Evolutionary conservation across 1,140 invertebrate species (phyloP), one percentile per base, ranked within the genome.

Genomic region (Sycobia sp.): DNA sequence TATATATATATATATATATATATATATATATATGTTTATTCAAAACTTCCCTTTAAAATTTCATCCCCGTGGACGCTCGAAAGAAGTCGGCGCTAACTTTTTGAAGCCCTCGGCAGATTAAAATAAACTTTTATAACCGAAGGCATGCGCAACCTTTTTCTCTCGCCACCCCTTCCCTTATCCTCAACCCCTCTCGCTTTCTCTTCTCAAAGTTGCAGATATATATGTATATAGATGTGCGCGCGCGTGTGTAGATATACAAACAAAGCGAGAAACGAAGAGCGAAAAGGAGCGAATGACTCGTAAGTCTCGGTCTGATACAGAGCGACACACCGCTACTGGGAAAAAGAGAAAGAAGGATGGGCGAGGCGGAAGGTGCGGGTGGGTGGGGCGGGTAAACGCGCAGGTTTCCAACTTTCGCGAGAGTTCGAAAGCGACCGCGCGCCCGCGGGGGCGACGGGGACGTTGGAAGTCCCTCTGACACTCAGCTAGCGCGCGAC

Each of bases 381-480:
- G 22, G 29, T 7, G 29, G 29, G 29, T 11, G 29, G 11, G 11
- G 29, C n/a, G n/a, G n/a, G n/a, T n/a, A n/a, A n/a, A n/a, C n/a
- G n/a, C n/a, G n/a, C n/a, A n/a, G n/a, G n/a, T n/a, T n/a, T 27
- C 32, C 10, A 62, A 62, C 39, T 46, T 62, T 54, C n/a, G 16
- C 9, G 25, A 29, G 20, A 54, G 27, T 38, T 38, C 11, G 20
- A 32, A 36, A 14, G 14, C 13, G 5, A 32, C 11, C 29, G 39
- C 25, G 9, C n/a, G 20, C n/a, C 11, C 11, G 29, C 14, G 22
- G 25, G 22, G 25, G 14, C 11, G 8, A 36, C 22, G 14, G 13
- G 4, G 23, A 4, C 9, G 29, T 18, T n/a, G 8, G 3, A 43
- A 55, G 14, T 14, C 20, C 7, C 10, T n/a, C 1, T 27, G 18